phyloP scores from a whole-genome alignment of 2,113 vertebrate genomes.

The Stercorarius parasiticus region DNA sequence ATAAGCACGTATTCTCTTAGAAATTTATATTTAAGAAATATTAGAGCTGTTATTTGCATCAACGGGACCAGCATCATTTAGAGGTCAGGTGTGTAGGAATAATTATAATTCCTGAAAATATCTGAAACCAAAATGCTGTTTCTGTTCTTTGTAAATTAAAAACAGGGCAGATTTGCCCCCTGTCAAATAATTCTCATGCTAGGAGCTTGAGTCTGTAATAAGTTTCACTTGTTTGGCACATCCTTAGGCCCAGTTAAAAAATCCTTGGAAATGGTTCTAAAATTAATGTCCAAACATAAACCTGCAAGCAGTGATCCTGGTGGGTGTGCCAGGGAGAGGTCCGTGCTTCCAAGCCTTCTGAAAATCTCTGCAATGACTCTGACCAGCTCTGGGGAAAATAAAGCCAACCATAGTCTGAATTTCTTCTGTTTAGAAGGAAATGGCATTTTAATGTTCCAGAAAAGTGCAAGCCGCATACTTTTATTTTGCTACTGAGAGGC shows the following conservation, averaged over 20 bases:
- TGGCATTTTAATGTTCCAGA: background rate
- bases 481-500: background rate
- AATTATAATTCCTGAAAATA: conserved; percentile 11
- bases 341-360: background rate
- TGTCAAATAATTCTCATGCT: conserved; percentile 1
- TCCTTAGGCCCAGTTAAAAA: background rate
- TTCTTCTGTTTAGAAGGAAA: conserved; percentile 20
- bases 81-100: background rate
- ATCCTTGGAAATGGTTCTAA: conserved; percentile 16
- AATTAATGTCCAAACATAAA: conserved; percentile 21
- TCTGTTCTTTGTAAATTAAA: conserved; percentile 9
- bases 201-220: background rate
- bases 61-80: background rate
- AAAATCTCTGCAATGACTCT: background rate
- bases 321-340: background rate
- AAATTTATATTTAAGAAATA: background rate
- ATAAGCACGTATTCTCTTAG: background rate
- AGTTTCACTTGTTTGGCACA: conserved; percentile 38
- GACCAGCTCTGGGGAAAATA: background rate
- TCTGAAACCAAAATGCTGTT: background rate
- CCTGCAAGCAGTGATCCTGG: background rate
- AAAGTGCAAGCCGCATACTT: background rate
- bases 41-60: background rate
- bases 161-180: background rate
- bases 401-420: background rate